Evolutionary conservation across 1,140 invertebrate species (phyloP), one percentile per base, ranked within the genome.

Genomic region (Ceratitis capitata): DNA sequence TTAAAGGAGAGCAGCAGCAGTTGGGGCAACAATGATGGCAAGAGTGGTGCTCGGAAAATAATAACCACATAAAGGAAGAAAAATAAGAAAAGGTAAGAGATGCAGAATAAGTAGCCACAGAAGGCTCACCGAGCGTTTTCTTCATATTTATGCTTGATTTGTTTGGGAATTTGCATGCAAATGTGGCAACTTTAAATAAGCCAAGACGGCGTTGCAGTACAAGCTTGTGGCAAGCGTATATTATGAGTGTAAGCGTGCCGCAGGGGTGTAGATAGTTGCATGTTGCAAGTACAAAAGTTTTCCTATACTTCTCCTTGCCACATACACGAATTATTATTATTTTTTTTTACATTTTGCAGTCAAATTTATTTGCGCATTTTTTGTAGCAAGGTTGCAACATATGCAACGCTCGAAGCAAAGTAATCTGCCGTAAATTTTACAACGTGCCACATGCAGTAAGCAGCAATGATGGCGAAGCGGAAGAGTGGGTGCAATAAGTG

Each of bases 121-220:
- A 32, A 42, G n/a, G 64, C 64, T 19, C 39, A 19, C 39, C 5
- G 64, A 47, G 39, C 69, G 69, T 78, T 23, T 74, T 45, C 42
- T 39, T 78, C 42, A 78, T 78, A 78, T 78, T 78, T 78, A 78
- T 23, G 69, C 69, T 45, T 78, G 69, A 78, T 78, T 78, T 78
- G 69, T 78, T 78, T 78, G 69, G 69, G 69, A 23, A 78, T 78
- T 78, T 78, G 69, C 26, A 78, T 78, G 69, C 69, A 45, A 78
- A 78, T 78, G 69, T 78, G 69, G 69, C 69, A 78, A 78, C 35
- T 78, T 78, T 47, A 45, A 78, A 78, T 42, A 78, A 78, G 69
- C 39, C 69, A 78, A 78, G 69, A n/a, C 12, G 39, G 32, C 26
- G n/a, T n/a, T n/a, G n/a, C n/a, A n/a, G n/a, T n/a, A n/a, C n/a